phyloP scores from a whole-genome alignment of 1,140 invertebrate species.

The Drosophila parabipectinata region DNA sequence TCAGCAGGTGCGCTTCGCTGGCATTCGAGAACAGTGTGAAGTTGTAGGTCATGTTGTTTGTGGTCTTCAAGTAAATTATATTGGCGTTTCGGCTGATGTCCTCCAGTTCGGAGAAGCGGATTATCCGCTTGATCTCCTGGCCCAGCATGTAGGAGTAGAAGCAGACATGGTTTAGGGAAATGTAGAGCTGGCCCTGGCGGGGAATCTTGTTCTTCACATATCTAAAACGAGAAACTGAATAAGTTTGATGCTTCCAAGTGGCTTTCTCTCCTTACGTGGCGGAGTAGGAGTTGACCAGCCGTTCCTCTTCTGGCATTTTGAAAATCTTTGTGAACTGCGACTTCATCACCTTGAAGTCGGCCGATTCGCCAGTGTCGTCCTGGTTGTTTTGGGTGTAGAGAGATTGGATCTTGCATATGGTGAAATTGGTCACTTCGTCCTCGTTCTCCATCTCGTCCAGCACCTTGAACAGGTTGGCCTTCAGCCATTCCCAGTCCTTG shows the following conservation, averaged over 20 bases:
- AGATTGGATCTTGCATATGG: slow-evolving; percentile 97
- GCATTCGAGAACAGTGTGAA: slow-evolving; percentile 91
- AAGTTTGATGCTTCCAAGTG: neutral
- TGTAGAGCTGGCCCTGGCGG: slow-evolving; percentile 97
- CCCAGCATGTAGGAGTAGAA: slow-evolving; percentile 98
- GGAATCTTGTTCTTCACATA: slow-evolving; percentile 97
- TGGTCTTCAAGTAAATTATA: slow-evolving; percentile 79
- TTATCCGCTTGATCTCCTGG: slow-evolving; percentile 93
- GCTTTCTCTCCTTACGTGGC: slow-evolving; percentile 90
- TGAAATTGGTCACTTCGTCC: slow-evolving; percentile 97
- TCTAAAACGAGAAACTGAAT: slow-evolving; percentile 85
- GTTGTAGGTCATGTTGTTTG: slow-evolving; percentile 81
- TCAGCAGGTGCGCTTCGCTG: slow-evolving; percentile 94
- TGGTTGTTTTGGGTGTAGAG: slow-evolving; percentile 76
- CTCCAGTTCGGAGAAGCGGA: slow-evolving; percentile 86
- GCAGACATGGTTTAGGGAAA: slow-evolving; percentile 97
- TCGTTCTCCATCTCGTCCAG: slow-evolving; percentile 96
- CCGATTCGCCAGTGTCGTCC: slow-evolving; percentile 73
- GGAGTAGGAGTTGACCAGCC: slow-evolving; percentile 96
- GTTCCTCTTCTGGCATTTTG: slow-evolving; percentile 96
- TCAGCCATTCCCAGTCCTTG: slow-evolving; percentile 97
- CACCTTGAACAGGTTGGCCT: slow-evolving; percentile 93
- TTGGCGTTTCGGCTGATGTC: slow-evolving; percentile 68
- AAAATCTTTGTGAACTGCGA: slow-evolving; percentile 95
- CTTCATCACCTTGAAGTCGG: slow-evolving; percentile 76